Evolutionary conservation across 1,140 invertebrate species (phyloP).

Genomic region (Magallana angulata): DNA sequence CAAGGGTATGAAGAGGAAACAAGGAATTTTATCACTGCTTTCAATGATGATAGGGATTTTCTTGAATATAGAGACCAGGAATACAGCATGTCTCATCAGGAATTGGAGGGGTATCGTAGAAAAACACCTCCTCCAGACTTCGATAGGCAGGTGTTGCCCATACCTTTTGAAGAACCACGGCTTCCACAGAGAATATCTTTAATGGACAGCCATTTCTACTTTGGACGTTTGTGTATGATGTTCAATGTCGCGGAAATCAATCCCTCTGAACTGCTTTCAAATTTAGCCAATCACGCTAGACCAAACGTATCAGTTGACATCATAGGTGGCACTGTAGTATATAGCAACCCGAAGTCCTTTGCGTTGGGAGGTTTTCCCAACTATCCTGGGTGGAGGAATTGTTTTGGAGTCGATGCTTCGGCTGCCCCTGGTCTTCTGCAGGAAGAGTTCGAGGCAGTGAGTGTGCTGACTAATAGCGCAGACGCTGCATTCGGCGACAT

Average conservation of each 20-base stretch:
- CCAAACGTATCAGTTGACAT: neutral
- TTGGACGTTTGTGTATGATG: constrained; percentile 4
- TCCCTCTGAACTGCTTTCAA: neutral
- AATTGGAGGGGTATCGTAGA: neutral
- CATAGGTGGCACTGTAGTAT: neutral
- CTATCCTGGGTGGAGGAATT: constrained; percentile 4
- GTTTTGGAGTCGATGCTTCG: constrained; percentile 10
- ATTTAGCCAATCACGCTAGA: neutral
- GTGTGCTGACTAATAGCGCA: constrained; percentile 18
- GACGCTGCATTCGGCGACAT: constrained; percentile 13
- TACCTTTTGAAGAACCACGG: neutral
- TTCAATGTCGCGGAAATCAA: neutral
- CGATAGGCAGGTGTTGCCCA: neutral
- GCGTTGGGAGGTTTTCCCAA: neutral
- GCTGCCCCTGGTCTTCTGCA: neutral
- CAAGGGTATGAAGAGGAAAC: neutral
- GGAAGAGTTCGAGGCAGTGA: neutral
- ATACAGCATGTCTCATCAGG: neutral
- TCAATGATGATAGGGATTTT: neutral
- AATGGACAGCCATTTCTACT: constrained; percentile 19
- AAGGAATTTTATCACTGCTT: neutral
- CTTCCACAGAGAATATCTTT: neutral
- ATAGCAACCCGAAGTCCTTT: constrained; percentile 17
- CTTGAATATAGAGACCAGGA: neutral
- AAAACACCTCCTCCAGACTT: neutral